Evolutionary conservation across 2,888 invertebrate species (phyloP), one percentile per base, ranked within the genome.

Genomic region (Temnothorax unifasciatus): DNA sequence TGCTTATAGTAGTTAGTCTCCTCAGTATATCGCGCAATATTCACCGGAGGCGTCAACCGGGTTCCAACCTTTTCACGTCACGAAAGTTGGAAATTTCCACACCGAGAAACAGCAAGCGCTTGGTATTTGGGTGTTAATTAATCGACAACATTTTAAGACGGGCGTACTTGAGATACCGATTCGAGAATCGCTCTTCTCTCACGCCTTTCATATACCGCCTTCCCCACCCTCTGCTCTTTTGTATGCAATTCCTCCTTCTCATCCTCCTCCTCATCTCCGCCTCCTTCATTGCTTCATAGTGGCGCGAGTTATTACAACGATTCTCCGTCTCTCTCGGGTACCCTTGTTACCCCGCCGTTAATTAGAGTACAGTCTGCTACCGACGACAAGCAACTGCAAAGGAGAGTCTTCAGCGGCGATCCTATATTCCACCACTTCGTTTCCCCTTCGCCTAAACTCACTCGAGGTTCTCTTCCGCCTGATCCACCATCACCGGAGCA

Each of bases 341-440:
- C 87, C 86, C 92, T 93, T 93, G 92, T 90, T 90, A 90, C 87
- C 85, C 85, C 86, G 76, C 91, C 90, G 92, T 93, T 93, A 93
- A 93, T 93, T 93, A 93, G 93, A 92, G 90, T 92, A 92, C 92
- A 92, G 91, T 92, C 93, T 93, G 91, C 87, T 90, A 91, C 89
- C 90, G 92, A 91, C 91, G 92, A 92, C 92, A 92, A 86, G 88
- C 88, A 89, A 91, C 92, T 91, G 92, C 88, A 89, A 92, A 91
- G 90, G 89, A 90, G 92, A 89, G 86, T 89, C 90, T 86, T 90
- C 86, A 88, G 50, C 41, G 11, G 29, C 69, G 21, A 66, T 68
- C 47, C 47, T 68, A 68, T 68, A 84, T 57, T 74, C 73, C 71
- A 66, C 81, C 85, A 76, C 86, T 85, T 83, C 63, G 75, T 84